phyloP scores from a whole-genome alignment of 2,113 vertebrate genomes.

The Rhabdomys dilectus region DNA sequence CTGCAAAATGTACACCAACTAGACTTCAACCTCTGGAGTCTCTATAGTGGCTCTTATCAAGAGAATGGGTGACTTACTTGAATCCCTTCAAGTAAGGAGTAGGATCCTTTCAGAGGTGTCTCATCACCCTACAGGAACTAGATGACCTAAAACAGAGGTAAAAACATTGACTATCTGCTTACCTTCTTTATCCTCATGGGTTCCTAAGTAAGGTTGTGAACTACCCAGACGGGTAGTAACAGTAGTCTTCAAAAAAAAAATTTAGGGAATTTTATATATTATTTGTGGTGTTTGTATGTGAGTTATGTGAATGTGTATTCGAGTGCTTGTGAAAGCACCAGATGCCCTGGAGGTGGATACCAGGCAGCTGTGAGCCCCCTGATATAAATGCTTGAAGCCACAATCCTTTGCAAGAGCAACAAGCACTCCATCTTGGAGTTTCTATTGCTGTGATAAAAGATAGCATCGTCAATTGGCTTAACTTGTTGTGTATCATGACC shows the following conservation, averaged over 20 bases:
- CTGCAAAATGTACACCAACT: neutral
- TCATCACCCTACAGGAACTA: too few relatives aligned
- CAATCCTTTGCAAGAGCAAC: neutral
- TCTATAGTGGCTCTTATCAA: neutral
- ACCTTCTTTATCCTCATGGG: neutral
- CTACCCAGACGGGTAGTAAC: neutral
- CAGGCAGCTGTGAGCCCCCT: neutral
- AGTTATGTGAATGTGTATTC: neutral
- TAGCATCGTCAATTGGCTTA: neutral
- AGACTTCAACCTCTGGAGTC: neutral
- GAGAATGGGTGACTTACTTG: neutral
- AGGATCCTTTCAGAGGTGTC: neutral
- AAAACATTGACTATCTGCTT: neutral
- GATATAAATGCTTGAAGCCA: neutral
- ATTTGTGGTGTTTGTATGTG: neutral
- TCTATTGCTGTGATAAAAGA: neutral
- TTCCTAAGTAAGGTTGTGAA: neutral
- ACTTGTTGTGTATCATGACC: neutral
- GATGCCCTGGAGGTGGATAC: neutral
- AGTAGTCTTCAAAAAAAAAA: neutral
- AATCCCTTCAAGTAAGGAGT: too few relatives aligned
- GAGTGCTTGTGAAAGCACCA: neutral
- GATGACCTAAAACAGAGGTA: neutral
- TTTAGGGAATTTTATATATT: neutral
- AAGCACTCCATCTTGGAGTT: neutral